phyloP scores from a whole-genome alignment of 2,888 invertebrate species.

The Eilema depressum region DNA sequence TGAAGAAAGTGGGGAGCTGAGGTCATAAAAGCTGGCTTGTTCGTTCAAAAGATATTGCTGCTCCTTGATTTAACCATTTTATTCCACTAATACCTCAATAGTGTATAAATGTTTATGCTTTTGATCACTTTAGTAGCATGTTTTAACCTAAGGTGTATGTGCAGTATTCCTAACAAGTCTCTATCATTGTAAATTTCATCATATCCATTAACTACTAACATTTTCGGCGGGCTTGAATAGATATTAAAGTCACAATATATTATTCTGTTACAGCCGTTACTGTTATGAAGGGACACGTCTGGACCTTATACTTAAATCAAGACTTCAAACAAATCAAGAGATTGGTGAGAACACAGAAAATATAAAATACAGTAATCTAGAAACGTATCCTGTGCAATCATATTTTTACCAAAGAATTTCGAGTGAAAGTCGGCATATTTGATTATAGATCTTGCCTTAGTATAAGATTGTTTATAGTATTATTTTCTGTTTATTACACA shows the following conservation, averaged over 20 bases:
- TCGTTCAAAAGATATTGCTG: neutral
- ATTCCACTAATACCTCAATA: neutral
- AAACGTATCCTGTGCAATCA: conserved; percentile 45
- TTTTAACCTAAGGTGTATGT: conserved; percentile 14
- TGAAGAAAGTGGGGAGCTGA: neutral
- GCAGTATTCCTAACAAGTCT: conserved; percentile 3
- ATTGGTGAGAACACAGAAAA: conserved; percentile 40
- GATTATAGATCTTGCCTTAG: conserved; percentile 39
- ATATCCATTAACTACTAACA: conserved; percentile 27
- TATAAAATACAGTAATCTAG: conserved; percentile 26
- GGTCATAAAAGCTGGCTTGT: neutral
- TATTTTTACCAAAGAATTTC: conserved; percentile 44
- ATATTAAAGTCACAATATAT: conserved; percentile 21
- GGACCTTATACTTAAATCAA: conserved; percentile 67
- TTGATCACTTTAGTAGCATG: conserved; percentile 36
- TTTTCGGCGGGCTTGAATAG: neutral
- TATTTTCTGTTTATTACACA: neutral
- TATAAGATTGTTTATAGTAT: conserved; percentile 28
- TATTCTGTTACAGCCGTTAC: conserved; percentile 64
- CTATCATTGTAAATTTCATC: conserved; percentile 35
- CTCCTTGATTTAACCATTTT: neutral
- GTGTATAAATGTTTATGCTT: conserved; percentile 11
- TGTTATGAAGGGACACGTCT: conserved; percentile 53
- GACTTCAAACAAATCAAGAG: conserved; percentile 53
- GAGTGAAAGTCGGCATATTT: conserved; percentile 25